Evolutionary conservation across 2,888 invertebrate species (phyloP), one percentile per base, ranked within the genome.

Genomic region (Rhimphoctona megacephalus): DNA sequence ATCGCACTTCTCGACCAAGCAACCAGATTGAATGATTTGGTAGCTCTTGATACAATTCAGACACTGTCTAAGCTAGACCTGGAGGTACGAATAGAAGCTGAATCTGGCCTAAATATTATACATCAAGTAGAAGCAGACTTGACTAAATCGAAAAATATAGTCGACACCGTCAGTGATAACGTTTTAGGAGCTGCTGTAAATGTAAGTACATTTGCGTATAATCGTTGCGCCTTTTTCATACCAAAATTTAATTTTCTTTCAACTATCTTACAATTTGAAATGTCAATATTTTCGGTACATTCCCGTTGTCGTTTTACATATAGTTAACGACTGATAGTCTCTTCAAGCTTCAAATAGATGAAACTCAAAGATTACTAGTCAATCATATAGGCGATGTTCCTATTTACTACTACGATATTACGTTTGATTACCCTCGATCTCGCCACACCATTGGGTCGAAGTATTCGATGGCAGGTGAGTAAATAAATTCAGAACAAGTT

Each of bases 361-460:
- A 66, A 25, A 73, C 81, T 14, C 85, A 81, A 49, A 77, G 25
- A 46, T 14, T 78, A 8, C 36, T 85, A 14, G 77, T 52, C 0
- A 69, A 46, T 52, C 8, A 66, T 17, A 77, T 66, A n/a, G 77
- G 52, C 14, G 17, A 73, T 1, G 25, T 76, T 9, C 83, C 88
- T 8, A 49, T 89, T 39, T 90, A 88, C 69, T 89, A 89, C 80
- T 90, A 89, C 80, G 88, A 86, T 22, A 70, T 88, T 11, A 85
- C 87, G 54, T 88, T 86, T 5, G 57, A 57, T 57, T 11, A 25
- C 1, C 57, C 57, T 11, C 22, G 85, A 5, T 90, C 78, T 11
- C 91, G 90, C 43, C 83, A 85, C 43, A 54, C 43, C 30, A 8
- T 69, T 17, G 25, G 11, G 9, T 8, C 22, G 3, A n/a, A 54